Percentiles rank a stretch among this genome's conserved stretches.
Conservation (phyloP, 1,140 invertebrate species). For the Aleiodes sp. region DNA sequence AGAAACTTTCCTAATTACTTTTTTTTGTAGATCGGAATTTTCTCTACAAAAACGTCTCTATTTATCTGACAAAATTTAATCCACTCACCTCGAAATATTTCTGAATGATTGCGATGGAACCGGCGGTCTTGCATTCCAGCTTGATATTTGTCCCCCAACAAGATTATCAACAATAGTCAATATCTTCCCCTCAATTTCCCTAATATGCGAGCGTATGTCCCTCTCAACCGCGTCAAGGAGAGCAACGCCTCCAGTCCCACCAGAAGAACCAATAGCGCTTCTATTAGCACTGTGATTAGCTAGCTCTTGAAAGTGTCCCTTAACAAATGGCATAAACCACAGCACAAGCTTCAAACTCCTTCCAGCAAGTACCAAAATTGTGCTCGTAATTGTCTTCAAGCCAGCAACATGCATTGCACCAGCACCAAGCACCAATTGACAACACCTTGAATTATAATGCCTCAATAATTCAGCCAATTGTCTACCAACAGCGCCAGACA, state of each 20-base stretch:
- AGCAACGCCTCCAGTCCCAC: constrained; percentile 56
- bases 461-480: constrained; percentile 88
- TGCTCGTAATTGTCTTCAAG: constrained; percentile 95
- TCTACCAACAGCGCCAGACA: constrained; percentile 76
- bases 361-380: constrained; percentile 91
- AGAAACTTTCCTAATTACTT: no score
- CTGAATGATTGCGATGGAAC: constrained; percentile 93
- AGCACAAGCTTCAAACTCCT: constrained; percentile 85
- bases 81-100: constrained; percentile 77
- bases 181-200: constrained; percentile 92
- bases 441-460: constrained; percentile 92
- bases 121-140: constrained; percentile 94
- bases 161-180: constrained; percentile 88
- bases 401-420: constrained; percentile 94
- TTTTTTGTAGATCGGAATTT: no score
- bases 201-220: constrained; percentile 88
- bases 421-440: constrained; percentile 93
- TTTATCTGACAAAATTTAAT: no score
- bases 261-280: constrained; percentile 48
- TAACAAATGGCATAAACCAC: constrained; percentile 79
- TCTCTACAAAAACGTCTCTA: no score
- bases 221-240: constrained; percentile 75
- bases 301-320: constrained; percentile 71
- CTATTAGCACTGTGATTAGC: constrained; percentile 54
- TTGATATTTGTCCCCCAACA: constrained; percentile 76